These are phyloP conservation scores for Alloplasta piceator DNA, from an alignment of 2,888 invertebrate species.

Conservation along the genomic window DNA sequence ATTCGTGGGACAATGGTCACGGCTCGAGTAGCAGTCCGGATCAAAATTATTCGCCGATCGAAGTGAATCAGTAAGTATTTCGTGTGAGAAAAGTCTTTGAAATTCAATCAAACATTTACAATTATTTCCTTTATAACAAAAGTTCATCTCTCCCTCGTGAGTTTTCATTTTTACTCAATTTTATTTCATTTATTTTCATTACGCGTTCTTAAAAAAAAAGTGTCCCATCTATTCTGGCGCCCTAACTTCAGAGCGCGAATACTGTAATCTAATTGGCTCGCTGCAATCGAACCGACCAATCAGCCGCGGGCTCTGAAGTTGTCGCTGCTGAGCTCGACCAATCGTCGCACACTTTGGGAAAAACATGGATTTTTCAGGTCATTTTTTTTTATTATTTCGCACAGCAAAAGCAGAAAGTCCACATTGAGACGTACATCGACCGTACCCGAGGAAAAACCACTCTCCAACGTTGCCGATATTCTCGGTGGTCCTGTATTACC, in stretches of 20 bases:
- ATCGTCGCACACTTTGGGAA: too few species aligned
- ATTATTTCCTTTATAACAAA: neutral
- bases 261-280: too few species aligned
- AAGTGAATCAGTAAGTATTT: constrained; percentile 68
- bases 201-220: too few species aligned
- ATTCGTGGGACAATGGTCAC: constrained; percentile 81
- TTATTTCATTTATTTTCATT: too few species aligned
- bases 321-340: too few species aligned
- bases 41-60: constrained; percentile 72
- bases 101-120: neutral
- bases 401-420: constrained; percentile 67
- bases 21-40: constrained; percentile 74
- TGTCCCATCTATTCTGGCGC: too few species aligned
- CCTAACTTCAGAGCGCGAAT: too few species aligned
- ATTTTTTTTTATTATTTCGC: neutral
- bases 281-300: too few species aligned
- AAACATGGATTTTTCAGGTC: neutral
- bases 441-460: constrained; percentile 74
- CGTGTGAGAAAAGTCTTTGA: neutral
- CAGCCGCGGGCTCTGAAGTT: too few species aligned
- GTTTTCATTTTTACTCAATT: neutral
- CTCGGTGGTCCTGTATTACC: constrained; percentile 70
- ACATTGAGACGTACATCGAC: constrained; percentile 75
- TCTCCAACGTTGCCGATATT: constrained; percentile 60
- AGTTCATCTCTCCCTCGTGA: neutral